Base-by-base conservation (phyloP, 2,888 invertebrate species). In the Carcina quercana region DNA sequence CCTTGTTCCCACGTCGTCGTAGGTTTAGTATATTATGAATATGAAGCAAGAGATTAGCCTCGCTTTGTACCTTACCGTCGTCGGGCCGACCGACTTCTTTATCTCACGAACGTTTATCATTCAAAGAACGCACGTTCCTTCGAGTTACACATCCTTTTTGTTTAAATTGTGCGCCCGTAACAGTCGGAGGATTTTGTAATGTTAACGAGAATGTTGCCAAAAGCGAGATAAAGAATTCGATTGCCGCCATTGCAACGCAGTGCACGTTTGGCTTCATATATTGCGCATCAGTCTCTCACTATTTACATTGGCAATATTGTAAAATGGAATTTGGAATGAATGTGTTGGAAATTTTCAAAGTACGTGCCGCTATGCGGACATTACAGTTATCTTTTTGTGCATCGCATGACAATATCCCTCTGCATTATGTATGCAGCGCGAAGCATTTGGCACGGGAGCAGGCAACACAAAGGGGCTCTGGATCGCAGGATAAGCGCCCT, bases 401-500 rank as follows among this genome's bases (percentile, higher is more conserved):
- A 53, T 56, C 50, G 72, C 62, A 71, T 73, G 56, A 59, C 54
- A 60, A 71, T 59, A 50, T 51, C 50, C 54, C 40, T 45, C 37
- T 55, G 50, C 57, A 69, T 72, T 75, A 63, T 34, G 72, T 74
- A 79, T 76, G 69, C 76, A 59, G 49, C 43, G 48, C 56, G 52
- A 48, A 56, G 56, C 64, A 59, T 68, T 73, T 73, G 73, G 68
- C 71, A 71, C 67, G 58, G 66, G 63, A 55, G 53, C 50, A 53
- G 59, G 59, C n/a, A n/a, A n/a, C n/a, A 69, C 65, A 68, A 68
- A 62, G 46, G 60, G 62, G 56, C 59, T 55, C 58, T 53, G 63
- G 65, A 68, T 63, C 56, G 54, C 38, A 62, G 73, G 67, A 71
- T 69, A 73, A 68, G 56, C 76, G 46, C 61, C 59, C 56, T 78